Base-by-base conservation (phyloP, 1,140 invertebrate species). In the Drosophila santomea region DNA sequence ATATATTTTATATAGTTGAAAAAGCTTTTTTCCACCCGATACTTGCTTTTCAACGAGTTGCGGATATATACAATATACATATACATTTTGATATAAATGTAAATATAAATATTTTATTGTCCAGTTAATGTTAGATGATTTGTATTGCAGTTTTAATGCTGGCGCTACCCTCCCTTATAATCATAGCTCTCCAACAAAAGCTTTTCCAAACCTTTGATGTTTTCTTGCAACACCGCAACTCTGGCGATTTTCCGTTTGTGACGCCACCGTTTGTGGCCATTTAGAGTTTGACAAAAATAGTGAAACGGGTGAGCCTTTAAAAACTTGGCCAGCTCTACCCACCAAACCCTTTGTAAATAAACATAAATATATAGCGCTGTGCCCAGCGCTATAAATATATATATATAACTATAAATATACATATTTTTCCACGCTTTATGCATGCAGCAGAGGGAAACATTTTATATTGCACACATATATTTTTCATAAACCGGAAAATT, bases 401-500 rank as follows among this genome's bases (percentile, higher is more conserved):
- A 39, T 68, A 60, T 10, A 10, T 32, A 32, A 10, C 32, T 44
- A 43, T 48, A 63, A 8, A 41, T 57, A 69, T 11, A 41, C 39
- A 28, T 67, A 39, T 62, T 80, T 51, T 61, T 59, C 55, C 23
- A 25, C 61, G 56, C 78, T 78, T 81, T 78, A 72, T 85, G 74
- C 78, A 86, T 86, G 74, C 74, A 67, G 50, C 68, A 61, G 67
- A 57, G 51, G 63, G 52, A 67, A 66, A 85, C 64, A 68, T 86
- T 85, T 86, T 75, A 71, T 72, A 67, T 74, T 74, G 78, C 81
- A 78, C 80, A 71, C 63, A 85, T 86, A 81, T 86, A 85, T 88
- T 82, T 86, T 86, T 86, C 83, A 86, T 88, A 86, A 86, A 79
- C 83, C 86, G 61, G 59, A 60, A 71, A 88, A 86, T 88, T 88